Conservation (phyloP, 2,797 vertebrate species). For the Phyllotis vaccarum region DNA sequence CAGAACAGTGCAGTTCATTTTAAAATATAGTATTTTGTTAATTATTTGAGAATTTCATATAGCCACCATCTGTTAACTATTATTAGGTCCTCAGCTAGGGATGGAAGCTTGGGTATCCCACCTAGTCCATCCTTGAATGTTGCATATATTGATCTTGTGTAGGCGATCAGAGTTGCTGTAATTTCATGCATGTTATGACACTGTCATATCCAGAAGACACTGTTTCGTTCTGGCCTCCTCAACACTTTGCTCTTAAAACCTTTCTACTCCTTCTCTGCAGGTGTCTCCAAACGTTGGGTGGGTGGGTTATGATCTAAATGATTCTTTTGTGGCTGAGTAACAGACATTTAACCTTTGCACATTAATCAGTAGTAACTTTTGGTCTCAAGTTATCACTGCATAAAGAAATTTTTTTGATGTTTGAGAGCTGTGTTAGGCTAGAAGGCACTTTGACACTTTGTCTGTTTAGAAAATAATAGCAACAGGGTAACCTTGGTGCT, state of each 20-base stretch:
- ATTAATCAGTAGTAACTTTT: not conserved
- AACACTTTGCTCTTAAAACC: not conserved
- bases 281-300: not conserved
- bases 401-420: not conserved
- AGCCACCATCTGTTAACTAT: not conserved
- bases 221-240: not conserved
- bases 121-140: not conserved
- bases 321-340: not conserved
- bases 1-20: not conserved
- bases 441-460: not conserved
- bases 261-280: not conserved
- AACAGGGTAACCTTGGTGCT: no score
- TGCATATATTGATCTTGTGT: not conserved
- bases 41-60: not conserved
- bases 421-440: no score
- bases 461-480: not conserved
- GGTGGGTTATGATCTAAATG: no score
- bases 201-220: not conserved
- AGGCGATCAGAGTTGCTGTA: not conserved
- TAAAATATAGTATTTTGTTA: not conserved
- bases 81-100: not conserved
- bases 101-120: not conserved
- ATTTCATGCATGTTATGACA: not conserved
- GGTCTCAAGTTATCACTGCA: not conserved
- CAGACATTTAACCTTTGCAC: not conserved